Percentiles rank a stretch among this genome's conserved stretches.
phyloP scores from a whole-genome alignment of 2,888 invertebrate species.

The Ceriagrion tenellum region DNA sequence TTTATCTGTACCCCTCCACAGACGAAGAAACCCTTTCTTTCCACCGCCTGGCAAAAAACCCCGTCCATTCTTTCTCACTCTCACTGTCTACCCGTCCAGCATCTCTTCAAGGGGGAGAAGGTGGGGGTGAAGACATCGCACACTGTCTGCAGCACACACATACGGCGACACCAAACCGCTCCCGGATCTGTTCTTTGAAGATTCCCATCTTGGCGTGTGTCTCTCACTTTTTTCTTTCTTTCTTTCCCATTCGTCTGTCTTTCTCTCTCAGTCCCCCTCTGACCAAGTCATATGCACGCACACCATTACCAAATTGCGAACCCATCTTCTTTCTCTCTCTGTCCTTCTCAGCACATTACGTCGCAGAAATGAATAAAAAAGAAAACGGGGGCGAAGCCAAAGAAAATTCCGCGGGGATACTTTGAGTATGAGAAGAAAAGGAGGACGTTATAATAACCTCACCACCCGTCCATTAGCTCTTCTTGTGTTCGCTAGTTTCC shows the following conservation, averaged over 20 bases:
- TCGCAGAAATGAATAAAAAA: background rate
- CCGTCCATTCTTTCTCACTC: background rate
- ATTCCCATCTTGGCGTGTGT: background rate
- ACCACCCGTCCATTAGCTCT: background rate
- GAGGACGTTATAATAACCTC: background rate
- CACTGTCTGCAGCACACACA: background rate
- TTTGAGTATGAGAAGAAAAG: background rate
- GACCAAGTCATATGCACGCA: background rate
- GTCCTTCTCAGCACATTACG: background rate
- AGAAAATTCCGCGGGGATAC: background rate
- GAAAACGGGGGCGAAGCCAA: background rate
- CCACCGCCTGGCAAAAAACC: background rate
- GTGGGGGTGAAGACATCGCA: background rate
- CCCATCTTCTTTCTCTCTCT: too few species aligned
- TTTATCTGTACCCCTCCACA: too few species aligned
- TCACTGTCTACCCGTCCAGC: too few species aligned
- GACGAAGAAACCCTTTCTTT: background rate
- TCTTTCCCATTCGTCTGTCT: background rate
- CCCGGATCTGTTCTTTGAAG: background rate
- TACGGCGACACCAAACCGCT: background rate
- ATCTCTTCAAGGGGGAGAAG: too few species aligned
- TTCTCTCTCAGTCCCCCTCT: too few species aligned
- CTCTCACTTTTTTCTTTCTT: conserved; percentile 1
- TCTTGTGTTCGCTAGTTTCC: background rate
- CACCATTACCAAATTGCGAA: background rate